Evolutionary conservation across 2,797 vertebrate species (phyloP).

Genomic region (Melanotaenia maccullochi): DNA sequence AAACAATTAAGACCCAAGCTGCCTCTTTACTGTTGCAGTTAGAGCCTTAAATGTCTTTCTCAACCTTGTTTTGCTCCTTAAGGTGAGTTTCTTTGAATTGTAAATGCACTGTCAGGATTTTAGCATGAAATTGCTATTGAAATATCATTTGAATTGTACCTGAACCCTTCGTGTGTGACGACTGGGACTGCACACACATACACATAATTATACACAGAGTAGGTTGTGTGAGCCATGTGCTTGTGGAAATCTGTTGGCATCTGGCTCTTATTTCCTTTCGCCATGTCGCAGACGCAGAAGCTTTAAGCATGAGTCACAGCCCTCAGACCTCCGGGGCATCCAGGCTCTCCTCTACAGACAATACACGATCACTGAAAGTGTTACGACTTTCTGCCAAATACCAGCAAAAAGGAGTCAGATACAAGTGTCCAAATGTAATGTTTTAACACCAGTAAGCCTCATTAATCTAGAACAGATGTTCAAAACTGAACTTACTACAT

Average conservation of each 20-base stretch:
- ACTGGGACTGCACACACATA: slow-evolving; percentile 24
- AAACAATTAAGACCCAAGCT: slow-evolving; percentile 50
- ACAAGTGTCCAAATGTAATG: slow-evolving; percentile 14
- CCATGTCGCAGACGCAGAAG: slow-evolving; percentile 75
- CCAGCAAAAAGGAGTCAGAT: slow-evolving; percentile 29
- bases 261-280: slow-evolving; percentile 86
- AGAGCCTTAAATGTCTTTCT: background rate
- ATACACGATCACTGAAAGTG: slow-evolving; percentile 62
- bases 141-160: slow-evolving; percentile 65
- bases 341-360: slow-evolving; percentile 65
- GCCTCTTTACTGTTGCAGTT: slow-evolving; percentile 7
- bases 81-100: slow-evolving; percentile 32
- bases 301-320: slow-evolving; percentile 82
- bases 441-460: slow-evolving; percentile 22
- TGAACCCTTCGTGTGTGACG: slow-evolving; percentile 60
- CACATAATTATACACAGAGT: slow-evolving; percentile 20
- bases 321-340: slow-evolving; percentile 77
- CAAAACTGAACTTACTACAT: background rate
- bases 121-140: slow-evolving; percentile 48
- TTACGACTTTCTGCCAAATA: slow-evolving; percentile 55
- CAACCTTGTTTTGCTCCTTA: slow-evolving; percentile 16
- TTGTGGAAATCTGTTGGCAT: slow-evolving; percentile 84
- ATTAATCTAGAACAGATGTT: slow-evolving; percentile 14
- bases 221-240: slow-evolving; percentile 75
- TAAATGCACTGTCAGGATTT: slow-evolving; percentile 15